phyloP scores from a whole-genome alignment of 2,797 vertebrate species.

The Furcifer pardalis region DNA sequence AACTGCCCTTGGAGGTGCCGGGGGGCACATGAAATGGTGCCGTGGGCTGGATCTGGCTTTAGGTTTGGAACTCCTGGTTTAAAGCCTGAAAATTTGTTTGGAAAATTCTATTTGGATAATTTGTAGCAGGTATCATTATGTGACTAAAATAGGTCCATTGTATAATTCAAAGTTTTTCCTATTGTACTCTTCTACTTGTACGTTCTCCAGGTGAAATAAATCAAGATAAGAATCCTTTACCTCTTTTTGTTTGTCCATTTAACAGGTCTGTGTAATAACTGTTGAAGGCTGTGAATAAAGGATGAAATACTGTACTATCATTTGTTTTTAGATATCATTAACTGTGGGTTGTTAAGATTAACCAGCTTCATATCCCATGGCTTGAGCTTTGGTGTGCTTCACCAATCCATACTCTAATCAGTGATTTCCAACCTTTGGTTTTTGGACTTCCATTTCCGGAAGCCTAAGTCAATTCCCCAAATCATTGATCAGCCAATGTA shows the following conservation, averaged over 20 bases:
- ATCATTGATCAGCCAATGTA: too few species aligned
- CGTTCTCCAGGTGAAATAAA: conserved; percentile 2
- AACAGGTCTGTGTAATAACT: background rate
- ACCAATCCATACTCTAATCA: too few species aligned
- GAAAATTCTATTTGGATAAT: conserved; percentile 11
- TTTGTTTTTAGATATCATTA: background rate
- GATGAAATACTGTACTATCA: background rate
- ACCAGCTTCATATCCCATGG: background rate
- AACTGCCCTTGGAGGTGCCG: too few species aligned
- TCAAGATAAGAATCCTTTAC: background rate
- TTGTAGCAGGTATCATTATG: conserved; percentile 20
- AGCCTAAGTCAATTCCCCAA: too few species aligned
- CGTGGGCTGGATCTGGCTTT: too few species aligned
- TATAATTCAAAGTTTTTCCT: conserved; percentile 6
- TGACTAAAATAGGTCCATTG: background rate
- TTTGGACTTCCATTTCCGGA: too few species aligned
- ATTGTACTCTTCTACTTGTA: background rate
- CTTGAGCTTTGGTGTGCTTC: background rate
- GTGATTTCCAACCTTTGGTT: too few species aligned
- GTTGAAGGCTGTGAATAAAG: background rate
- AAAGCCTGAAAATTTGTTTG: conserved; percentile 15
- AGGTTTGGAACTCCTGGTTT: too few species aligned
- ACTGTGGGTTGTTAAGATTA: background rate
- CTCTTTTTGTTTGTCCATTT: background rate
- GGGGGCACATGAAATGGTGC: too few species aligned